These are phyloP conservation scores for Anarrhichthys ocellatus DNA, from an alignment of 2,113 vertebrate species.

Conservation along the genomic window DNA sequence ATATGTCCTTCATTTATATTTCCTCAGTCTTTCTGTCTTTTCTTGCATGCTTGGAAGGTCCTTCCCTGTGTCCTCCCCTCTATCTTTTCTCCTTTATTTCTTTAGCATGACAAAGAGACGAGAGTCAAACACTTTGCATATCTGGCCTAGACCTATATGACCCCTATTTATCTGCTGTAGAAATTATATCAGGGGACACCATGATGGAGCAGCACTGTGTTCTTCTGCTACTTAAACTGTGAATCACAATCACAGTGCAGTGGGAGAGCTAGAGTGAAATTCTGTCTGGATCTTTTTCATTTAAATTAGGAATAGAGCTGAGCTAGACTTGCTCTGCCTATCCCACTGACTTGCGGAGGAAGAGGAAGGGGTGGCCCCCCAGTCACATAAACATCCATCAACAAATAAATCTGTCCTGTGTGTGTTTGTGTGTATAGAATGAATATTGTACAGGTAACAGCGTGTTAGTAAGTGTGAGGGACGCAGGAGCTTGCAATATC, in stretches of 20 bases:
- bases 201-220: conserved; percentile 27
- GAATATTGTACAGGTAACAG: conserved; percentile 36
- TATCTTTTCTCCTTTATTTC: conserved; percentile 5
- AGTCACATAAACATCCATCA: conserved; percentile 46
- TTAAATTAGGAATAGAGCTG: conserved; percentile 59
- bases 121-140: conserved; percentile 48
- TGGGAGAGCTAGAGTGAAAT: conserved; percentile 27
- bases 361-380: background rate
- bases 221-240: conserved; percentile 29
- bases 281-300: conserved; percentile 39
- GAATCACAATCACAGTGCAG: conserved; percentile 40
- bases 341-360: conserved; percentile 8
- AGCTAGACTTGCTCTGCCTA: conserved; percentile 28
- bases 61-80: conserved; percentile 3
- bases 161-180: conserved; percentile 47
- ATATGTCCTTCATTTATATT: background rate
- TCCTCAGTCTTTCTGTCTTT: background rate
- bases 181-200: conserved; percentile 43
- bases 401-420: background rate
- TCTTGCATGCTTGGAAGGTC: background rate
- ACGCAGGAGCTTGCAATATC: conserved; percentile 60
- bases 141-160: conserved; percentile 48
- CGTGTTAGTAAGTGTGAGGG: conserved; percentile 27
- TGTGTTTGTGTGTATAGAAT: conserved; percentile 19
- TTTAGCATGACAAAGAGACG: background rate